Percentiles rank a stretch among this genome's conserved stretches.
Conservation (phyloP, 2,888 invertebrate species). For the Altica lythri region DNA sequence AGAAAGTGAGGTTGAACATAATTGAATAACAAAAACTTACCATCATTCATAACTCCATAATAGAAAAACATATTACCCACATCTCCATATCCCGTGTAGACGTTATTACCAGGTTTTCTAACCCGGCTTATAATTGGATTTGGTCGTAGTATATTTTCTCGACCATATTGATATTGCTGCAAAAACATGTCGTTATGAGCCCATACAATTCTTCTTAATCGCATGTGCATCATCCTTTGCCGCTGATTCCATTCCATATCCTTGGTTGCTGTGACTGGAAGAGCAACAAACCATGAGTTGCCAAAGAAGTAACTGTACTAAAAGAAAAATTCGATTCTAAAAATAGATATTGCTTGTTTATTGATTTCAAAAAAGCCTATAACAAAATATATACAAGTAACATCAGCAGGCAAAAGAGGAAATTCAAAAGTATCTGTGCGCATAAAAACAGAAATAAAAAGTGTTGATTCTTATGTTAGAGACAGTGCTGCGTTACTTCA, state of each 20-base stretch:
- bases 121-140: constrained; percentile 32
- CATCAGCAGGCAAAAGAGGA: too few relatives aligned
- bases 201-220: constrained; percentile 48
- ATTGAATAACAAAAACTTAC: constrained; percentile 35
- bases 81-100: constrained; percentile 53
- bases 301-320: constrained; percentile 47
- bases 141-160: constrained; percentile 44
- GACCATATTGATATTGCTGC: constrained; percentile 49
- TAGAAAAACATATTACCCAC: constrained; percentile 50
- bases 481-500: too few relatives aligned
- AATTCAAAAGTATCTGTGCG: too few relatives aligned
- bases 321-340: constrained; percentile 24
- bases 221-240: constrained; percentile 52
- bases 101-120: constrained; percentile 47
- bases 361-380: too few relatives aligned
- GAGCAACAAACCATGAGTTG: constrained; percentile 50
- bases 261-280: constrained; percentile 44
- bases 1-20: background rate
- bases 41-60: constrained; percentile 53
- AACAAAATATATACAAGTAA: too few relatives aligned
- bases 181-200: constrained; percentile 52
- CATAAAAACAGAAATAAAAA: too few relatives aligned
- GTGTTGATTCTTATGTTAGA: too few relatives aligned
- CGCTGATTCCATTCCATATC: constrained; percentile 46
- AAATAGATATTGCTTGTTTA: background rate